Conservation (phyloP, 1,140 invertebrate species). For the Ceratosolen fusciceps region DNA sequence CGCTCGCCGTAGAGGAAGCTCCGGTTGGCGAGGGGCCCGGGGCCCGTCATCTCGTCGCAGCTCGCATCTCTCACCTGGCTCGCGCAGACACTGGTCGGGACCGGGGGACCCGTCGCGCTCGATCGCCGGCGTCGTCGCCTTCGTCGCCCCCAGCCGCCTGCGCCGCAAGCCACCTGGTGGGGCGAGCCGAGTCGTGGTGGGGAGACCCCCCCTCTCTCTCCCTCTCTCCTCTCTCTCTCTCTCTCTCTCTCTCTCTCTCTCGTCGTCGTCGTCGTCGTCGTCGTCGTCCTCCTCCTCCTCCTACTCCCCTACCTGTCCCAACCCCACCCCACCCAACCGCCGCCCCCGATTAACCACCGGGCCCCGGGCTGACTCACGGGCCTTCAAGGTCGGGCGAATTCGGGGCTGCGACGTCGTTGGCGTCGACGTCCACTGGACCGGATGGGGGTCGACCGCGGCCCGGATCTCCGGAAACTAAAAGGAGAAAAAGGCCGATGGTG, state of each 20-base stretch:
- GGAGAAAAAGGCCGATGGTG: too few relatives aligned
- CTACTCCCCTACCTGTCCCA: background rate
- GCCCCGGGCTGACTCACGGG: too few relatives aligned
- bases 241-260: too few relatives aligned
- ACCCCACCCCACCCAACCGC: too few relatives aligned
- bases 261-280: background rate
- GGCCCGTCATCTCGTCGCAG: conserved; percentile 51
- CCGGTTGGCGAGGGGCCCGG: conserved; percentile 57
- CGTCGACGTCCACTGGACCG: background rate
- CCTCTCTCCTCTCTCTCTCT: background rate
- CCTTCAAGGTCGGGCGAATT: too few relatives aligned
- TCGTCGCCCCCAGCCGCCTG: background rate
- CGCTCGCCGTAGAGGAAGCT: conserved; percentile 61
- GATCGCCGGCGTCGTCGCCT: background rate
- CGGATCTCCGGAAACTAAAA: too few relatives aligned
- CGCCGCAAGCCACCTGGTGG: background rate
- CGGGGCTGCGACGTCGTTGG: background rate
- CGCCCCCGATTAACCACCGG: too few relatives aligned
- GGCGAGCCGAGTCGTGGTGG: background rate
- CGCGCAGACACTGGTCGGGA: background rate
- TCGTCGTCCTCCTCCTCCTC: background rate
- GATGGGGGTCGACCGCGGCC: too few relatives aligned
- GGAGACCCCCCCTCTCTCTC: background rate
- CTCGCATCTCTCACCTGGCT: conserved; percentile 2
- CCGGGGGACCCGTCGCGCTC: background rate